A percentile compares a stretch with the other conserved stretches of the same genome.
phyloP scores from a whole-genome alignment of 2,888 invertebrate species.

The Orthonychiurus folsomi region DNA sequence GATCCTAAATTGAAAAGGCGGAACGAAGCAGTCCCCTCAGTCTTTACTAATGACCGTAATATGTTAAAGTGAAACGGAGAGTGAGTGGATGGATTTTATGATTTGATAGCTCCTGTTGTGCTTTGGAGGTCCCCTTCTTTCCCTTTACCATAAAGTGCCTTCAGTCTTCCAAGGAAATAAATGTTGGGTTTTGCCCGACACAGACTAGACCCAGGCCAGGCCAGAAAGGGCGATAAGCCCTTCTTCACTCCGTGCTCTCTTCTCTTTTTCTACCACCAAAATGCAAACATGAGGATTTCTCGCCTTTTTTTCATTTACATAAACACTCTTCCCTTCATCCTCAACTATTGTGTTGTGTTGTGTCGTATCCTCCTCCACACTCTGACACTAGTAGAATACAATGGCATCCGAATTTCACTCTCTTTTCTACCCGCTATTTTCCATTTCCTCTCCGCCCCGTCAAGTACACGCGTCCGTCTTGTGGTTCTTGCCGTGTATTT shows the following conservation, averaged over 20 bases:
- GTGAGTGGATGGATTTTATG: neutral
- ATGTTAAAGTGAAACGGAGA: neutral
- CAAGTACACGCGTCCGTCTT: neutral
- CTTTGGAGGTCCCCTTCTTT: neutral
- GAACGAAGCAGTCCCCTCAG: too few relatives aligned
- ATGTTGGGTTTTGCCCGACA: too few relatives aligned
- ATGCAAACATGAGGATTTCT: neutral
- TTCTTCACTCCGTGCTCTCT: neutral
- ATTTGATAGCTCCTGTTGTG: neutral
- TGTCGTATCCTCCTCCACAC: neutral
- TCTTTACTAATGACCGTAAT: too few relatives aligned
- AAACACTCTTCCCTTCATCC: neutral
- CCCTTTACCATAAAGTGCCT: too few relatives aligned
- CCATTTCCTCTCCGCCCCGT: too few relatives aligned
- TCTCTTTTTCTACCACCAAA: neutral
- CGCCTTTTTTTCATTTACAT: slow-evolving; percentile 1
- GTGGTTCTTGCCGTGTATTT: too few relatives aligned
- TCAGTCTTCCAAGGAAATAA: neutral
- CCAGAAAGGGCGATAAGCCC: neutral
- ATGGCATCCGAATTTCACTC: neutral
- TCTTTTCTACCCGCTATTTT: neutral
- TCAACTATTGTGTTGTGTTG: too few relatives aligned
- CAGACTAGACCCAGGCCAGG: too few relatives aligned
- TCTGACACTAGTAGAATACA: neutral
- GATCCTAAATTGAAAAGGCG: too few relatives aligned